A percentile compares a stretch with the other conserved stretches of the same genome.
Conservation (phyloP, 35 echinoderm and acorn worm species). For the Patiria miniata region DNA sequence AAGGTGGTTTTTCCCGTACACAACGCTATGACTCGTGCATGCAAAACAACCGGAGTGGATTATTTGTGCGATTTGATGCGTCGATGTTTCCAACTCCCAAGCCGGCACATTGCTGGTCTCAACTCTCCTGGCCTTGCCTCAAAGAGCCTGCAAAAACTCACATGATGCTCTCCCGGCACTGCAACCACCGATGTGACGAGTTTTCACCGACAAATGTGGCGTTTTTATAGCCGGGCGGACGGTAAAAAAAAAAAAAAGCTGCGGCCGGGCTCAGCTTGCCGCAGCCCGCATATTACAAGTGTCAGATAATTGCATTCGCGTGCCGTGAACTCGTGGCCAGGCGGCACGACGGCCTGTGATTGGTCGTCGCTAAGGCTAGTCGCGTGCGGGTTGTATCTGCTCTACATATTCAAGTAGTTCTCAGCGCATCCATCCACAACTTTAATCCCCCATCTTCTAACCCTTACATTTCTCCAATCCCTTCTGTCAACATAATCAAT, state of each 20-base stretch:
- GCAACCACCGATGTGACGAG: not conserved
- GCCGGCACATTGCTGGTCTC: slow-evolving; percentile 14
- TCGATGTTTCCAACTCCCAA: slow-evolving; percentile 1
- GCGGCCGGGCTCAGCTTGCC: too few species aligned
- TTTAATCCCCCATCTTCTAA: not conserved
- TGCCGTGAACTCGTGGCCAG: not conserved
- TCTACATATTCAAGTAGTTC: slow-evolving; percentile 22
- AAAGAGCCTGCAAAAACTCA: not conserved
- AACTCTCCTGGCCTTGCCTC: not conserved
- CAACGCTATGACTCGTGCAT: not conserved
- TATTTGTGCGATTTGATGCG: not conserved
- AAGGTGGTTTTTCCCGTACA: not conserved
- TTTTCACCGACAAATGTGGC: not conserved
- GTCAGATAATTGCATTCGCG: slow-evolving; percentile 2
- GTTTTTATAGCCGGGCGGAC: not conserved
- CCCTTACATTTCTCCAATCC: not conserved
- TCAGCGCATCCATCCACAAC: not conserved
- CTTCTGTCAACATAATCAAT: slow-evolving; percentile 29
- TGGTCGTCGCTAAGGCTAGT: not conserved
- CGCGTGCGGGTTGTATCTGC: not conserved
- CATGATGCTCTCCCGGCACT: not conserved
- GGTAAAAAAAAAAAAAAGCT: too few species aligned
- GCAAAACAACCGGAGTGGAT: not conserved
- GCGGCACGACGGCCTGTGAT: not conserved
- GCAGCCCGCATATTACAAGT: slow-evolving; percentile 20